These are phyloP conservation scores for Aphelenchoides besseyi DNA, from an alignment of 1,140 invertebrate species.

Conservation along the genomic window DNA sequence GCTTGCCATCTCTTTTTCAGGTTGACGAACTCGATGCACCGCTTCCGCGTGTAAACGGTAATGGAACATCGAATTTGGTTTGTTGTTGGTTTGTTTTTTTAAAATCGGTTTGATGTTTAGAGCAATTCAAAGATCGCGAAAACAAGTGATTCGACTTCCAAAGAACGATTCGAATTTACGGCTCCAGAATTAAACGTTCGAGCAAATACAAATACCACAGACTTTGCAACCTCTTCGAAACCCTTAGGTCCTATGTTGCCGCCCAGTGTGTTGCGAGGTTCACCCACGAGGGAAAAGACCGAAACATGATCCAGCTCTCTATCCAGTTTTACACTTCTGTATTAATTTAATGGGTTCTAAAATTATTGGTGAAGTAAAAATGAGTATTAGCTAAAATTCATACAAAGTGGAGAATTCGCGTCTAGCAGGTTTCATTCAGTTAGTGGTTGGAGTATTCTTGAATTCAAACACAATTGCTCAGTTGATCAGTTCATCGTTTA, in stretches of 20 bases:
- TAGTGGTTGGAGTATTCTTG: too few species aligned
- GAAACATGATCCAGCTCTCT: too few species aligned
- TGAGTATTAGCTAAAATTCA: too few species aligned
- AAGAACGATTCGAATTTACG: neutral
- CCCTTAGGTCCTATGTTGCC: neutral
- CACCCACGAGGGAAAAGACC: too few species aligned
- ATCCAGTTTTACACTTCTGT: too few species aligned
- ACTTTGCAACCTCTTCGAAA: neutral
- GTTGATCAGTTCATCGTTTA: too few species aligned
- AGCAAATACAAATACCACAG: neutral
- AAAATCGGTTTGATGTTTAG: constrained; percentile 11
- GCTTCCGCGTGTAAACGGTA: constrained; percentile 29
- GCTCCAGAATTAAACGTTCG: neutral
- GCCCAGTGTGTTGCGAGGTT: too few species aligned
- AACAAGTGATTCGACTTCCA: neutral
- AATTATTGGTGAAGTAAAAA: too few species aligned
- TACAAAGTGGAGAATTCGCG: too few species aligned
- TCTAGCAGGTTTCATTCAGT: too few species aligned
- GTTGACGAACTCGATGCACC: constrained; percentile 47
- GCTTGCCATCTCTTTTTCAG: constrained; percentile 27
- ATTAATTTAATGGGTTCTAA: too few species aligned
- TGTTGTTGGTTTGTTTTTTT: constrained; percentile 18
- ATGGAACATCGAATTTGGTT: neutral
- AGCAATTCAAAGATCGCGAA: neutral
- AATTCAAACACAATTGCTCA: too few species aligned